Evolutionary conservation across 2,797 vertebrate species (phyloP).

Genomic region (Hypotaenidia okinawae): DNA sequence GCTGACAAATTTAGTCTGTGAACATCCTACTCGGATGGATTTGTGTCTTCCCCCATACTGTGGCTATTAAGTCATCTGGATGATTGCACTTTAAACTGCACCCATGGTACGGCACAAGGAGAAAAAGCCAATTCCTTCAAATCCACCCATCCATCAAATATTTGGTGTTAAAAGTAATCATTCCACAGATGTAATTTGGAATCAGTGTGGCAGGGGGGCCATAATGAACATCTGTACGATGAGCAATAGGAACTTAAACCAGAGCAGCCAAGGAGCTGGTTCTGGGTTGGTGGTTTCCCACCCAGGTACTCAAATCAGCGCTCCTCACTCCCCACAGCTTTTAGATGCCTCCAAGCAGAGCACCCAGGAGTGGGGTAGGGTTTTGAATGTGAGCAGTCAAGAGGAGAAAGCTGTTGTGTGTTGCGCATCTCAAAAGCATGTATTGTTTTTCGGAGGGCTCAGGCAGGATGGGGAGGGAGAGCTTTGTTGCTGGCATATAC

Average conservation of each 20-base stretch:
- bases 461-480: background rate
- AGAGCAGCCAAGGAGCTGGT: background rate
- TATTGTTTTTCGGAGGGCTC: background rate
- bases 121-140: background rate
- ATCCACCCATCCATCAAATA: background rate
- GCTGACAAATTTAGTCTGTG: background rate
- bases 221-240: background rate
- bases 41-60: background rate
- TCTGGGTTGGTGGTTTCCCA: background rate
- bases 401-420: background rate
- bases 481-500: background rate
- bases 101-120: background rate
- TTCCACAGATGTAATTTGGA: background rate
- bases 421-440: background rate
- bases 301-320: background rate
- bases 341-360: background rate
- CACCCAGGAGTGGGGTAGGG: background rate
- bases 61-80: background rate
- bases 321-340: background rate
- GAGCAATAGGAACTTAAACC: background rate
- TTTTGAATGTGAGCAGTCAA: background rate
- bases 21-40: background rate
- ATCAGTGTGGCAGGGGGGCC: background rate
- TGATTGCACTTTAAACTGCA: background rate
- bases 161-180: background rate